Evolutionary conservation across 2,888 invertebrate species (phyloP), one percentile per base, ranked within the genome.

Genomic region (Piscicola geometra): DNA sequence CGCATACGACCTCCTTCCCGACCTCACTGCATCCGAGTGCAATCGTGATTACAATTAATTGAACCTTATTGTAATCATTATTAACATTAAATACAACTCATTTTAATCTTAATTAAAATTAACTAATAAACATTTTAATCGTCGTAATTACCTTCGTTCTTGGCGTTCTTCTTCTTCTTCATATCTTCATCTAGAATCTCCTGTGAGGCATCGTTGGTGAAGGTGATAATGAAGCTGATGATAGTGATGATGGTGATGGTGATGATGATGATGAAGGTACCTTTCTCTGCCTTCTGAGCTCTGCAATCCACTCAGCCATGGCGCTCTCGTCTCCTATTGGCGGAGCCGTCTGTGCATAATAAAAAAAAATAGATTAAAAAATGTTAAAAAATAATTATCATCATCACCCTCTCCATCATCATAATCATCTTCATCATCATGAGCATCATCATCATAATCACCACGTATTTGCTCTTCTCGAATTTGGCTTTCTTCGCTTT

Each of bases 1-100:
- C 0, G 95, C 95, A 64, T 91, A 92, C 60, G 94, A 95, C 82
- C 94, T 89, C 35, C 95, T 88, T 83, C 91, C 91, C 68, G 92
- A 92, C 91, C 94, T 92, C 81, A 94, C 94, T 81, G 91, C 90
- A 76, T 92, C 90, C n/a, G n/a, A n/a, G n/a, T n/a, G n/a, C n/a
- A 15, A 47, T 47, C 21, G 50, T 47, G 50, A 47, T 15, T 47
- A 47, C 9, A 47, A 47, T 47, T 47, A n/a, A n/a, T n/a, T n/a
- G n/a, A n/a, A n/a, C n/a, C 21, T 47, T 21, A 47, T 47, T 47
- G 21, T 47, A 47, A 47, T 47, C 21, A 47, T 47, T 47, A 47
- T 47, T 47, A 15, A 15, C 21, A 47, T 47, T 47, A 47, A 15
- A 21, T n/a, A 47, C 21, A 15, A 47, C 21, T 47, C 9, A 15